Evolutionary conservation across 2,888 invertebrate species (phyloP), one percentile per base, ranked within the genome.

Genomic region (Plebejus melissa): DNA sequence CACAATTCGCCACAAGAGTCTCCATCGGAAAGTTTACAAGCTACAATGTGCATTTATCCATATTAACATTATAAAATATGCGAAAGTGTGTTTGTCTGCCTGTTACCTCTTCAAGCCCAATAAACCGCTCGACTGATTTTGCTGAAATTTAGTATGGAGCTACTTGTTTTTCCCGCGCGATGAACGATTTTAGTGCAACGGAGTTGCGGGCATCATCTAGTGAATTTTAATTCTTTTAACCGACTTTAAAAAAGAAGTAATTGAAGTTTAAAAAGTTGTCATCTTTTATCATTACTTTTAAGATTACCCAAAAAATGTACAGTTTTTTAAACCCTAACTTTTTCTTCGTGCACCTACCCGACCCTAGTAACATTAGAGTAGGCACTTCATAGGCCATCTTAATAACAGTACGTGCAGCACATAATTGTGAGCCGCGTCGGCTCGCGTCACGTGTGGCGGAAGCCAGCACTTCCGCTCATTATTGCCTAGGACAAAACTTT

Each of bases 401-500:
- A 69, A 28, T 50, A 50, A 46, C 41, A 22, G 28, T 65, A 41
- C 38, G 22, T 60, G 65, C 36, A n/a, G 11, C n/a, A 60, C 58
- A 38, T 60, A 58, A 74, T 38, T 69, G 36, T 69, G 16, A n/a
- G 38, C 32, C 69, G 75, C 50, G 50, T 75, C 57, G 69, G 76
- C 74, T 77, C 36, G 75, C 74, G 60, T 77, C 79, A 79, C 78
- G 77, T 76, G 76, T 74, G 58, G 50, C 79, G 80, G 80, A 80
- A 79, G 78, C 38, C 75, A 74, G 69, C 70, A 77, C 78, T 78
- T 80, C 80, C 80, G 79, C 74, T 74, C 76, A 69, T 76, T 78
- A 78, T 78, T 76, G 70, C 77, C 74, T 69, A 76, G 74, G 76
- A 76, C 38, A 46, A 69, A 75, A 76, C 76, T 79, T 77, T 77